These are phyloP conservation scores for Hylaeus anthracinus DNA, from an alignment of 1,140 invertebrate genomes.

Conservation along the genomic window DNA sequence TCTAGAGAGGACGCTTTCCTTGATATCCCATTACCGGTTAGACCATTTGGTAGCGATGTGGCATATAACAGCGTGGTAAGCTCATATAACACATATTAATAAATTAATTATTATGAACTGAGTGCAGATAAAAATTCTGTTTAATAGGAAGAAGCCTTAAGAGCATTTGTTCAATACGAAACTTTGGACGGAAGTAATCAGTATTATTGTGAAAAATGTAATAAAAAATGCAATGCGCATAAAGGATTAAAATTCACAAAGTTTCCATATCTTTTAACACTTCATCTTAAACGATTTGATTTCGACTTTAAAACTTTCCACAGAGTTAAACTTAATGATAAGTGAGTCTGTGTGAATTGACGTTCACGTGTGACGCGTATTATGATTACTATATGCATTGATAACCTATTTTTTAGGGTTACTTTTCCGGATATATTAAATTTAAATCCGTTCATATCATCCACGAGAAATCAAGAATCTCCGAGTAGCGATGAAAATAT, in stretches of 20 bases:
- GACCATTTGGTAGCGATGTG: constrained; percentile 90
- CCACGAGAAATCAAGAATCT: constrained; percentile 72
- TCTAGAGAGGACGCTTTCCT: constrained; percentile 92
- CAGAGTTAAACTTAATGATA: constrained; percentile 95
- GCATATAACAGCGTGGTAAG: constrained; percentile 91
- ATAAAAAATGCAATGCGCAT: constrained; percentile 94
- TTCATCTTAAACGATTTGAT: constrained; percentile 95
- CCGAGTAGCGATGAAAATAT: constrained; percentile 77
- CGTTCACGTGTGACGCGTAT: neutral
- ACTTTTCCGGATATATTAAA: constrained; percentile 92
- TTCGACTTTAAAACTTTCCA: constrained; percentile 94
- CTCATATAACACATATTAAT: constrained; percentile 11
- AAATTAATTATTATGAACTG: constrained; percentile 12
- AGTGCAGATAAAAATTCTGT: constrained; percentile 25
- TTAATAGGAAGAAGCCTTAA: constrained; percentile 89
- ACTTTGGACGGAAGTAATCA: constrained; percentile 93
- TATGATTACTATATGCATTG: constrained; percentile 6
- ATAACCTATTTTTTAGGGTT: constrained; percentile 83
- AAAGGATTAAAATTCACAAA: constrained; percentile 94
- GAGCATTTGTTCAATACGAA: constrained; percentile 93
- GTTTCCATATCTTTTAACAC: constrained; percentile 93
- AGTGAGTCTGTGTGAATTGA: constrained; percentile 81
- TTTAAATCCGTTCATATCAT: constrained; percentile 88
- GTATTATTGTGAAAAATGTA: constrained; percentile 94
- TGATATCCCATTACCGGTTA: constrained; percentile 93